These are phyloP conservation scores for Silurus lanzhouensis DNA, from an alignment of 2,797 vertebrate genomes.

Conservation along the genomic window DNA sequence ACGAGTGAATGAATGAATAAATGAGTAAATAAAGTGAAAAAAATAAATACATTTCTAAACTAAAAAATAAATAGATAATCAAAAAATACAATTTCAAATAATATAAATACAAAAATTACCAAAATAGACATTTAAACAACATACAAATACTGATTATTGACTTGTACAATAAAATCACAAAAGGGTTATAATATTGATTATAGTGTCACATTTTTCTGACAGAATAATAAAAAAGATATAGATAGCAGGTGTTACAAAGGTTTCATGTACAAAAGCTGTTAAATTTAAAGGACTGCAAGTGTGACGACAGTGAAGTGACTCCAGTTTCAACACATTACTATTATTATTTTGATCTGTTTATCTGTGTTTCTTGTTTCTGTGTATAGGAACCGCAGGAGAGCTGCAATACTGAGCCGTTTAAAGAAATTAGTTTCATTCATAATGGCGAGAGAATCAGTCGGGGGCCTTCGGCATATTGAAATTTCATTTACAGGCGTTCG, in stretches of 20 bases:
- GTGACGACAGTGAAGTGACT: conserved; percentile 40
- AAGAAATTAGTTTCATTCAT: conserved; percentile 58
- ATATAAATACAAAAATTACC: too few relatives aligned
- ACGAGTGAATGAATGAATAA: too few relatives aligned
- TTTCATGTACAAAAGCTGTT: conserved; percentile 45
- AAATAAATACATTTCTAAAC: too few relatives aligned
- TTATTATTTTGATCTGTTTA: conserved; percentile 57
- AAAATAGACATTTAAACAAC: background rate
- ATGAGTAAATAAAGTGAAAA: too few relatives aligned
- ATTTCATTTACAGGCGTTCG: conserved; percentile 54
- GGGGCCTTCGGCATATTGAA: conserved; percentile 49
- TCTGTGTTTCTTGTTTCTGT: conserved; percentile 55
- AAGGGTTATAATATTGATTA: background rate
- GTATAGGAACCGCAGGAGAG: conserved; percentile 51
- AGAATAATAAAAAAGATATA: background rate
- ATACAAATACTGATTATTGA: background rate
- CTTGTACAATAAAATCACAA: background rate
- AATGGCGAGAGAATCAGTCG: conserved; percentile 53
- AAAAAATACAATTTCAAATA: too few relatives aligned
- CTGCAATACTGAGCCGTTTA: conserved; percentile 54
- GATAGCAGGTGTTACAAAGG: conserved; percentile 47
- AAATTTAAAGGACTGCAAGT: conserved; percentile 53
- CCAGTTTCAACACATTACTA: conserved; percentile 53
- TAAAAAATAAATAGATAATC: too few relatives aligned
- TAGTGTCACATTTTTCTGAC: background rate